These are phyloP conservation scores for Pollachius pollachius DNA, from an alignment of 2,113 vertebrate species.

Conservation along the genomic window DNA sequence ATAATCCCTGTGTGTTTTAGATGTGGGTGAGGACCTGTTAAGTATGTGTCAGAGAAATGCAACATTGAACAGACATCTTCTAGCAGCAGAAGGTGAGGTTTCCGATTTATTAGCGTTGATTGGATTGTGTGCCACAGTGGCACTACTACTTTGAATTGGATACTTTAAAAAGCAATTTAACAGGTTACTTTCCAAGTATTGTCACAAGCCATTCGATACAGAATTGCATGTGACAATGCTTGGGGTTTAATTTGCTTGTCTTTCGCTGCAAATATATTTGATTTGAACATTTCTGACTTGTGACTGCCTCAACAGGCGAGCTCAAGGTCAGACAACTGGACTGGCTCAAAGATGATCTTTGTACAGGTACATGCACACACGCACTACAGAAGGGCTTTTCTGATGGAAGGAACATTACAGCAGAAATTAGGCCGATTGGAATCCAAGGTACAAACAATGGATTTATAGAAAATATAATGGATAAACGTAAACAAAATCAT, in stretches of 20 bases:
- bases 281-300: not conserved
- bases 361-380: conserved; percentile 73
- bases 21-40: conserved; percentile 89
- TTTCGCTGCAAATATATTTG: not conserved
- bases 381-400: not conserved
- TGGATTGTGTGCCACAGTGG: not conserved
- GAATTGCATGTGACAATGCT: too few relatives aligned
- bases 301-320: conserved; percentile 57
- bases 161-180: not conserved
- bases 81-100: conserved; percentile 71
- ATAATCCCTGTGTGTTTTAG: conserved; percentile 65
- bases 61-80: conserved; percentile 76
- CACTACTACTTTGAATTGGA: too few relatives aligned
- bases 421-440: too few relatives aligned
- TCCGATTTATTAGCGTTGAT: not conserved
- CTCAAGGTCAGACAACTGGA: conserved; percentile 83
- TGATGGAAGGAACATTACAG: too few relatives aligned
- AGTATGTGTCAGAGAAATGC: conserved; percentile 87
- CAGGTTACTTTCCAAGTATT: not conserved
- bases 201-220: too few relatives aligned
- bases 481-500: too few relatives aligned
- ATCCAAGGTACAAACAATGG: too few relatives aligned
- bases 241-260: not conserved
- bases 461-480: too few relatives aligned
- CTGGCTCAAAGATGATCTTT: conserved; percentile 82